Conservation (phyloP, 2,888 invertebrate species). For the Nomada fucata region DNA sequence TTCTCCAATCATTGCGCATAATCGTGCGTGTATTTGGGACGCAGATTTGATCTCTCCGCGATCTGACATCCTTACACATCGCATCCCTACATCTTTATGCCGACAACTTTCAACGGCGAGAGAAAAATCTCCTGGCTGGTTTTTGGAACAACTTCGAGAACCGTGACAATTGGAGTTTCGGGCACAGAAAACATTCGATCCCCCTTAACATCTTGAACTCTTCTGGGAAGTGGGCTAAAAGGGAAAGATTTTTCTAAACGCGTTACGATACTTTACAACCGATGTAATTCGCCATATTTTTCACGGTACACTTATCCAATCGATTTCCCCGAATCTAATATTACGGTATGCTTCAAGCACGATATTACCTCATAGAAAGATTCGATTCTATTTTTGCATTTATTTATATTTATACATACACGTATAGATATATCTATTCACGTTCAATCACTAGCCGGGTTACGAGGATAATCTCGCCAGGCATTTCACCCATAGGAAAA, state of each 20-base stretch:
- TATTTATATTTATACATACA: too few relatives aligned
- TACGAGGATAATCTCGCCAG: slow-evolving; percentile 43
- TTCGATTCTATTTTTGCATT: too few relatives aligned
- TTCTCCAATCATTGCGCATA: background rate
- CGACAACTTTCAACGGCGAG: background rate
- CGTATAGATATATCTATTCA: slow-evolving; percentile 68
- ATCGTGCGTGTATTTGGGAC: background rate
- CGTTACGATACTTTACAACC: background rate
- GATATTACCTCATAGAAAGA: background rate
- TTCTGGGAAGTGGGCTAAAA: slow-evolving; percentile 11
- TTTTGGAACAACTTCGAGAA: background rate
- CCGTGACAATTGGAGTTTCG: background rate
- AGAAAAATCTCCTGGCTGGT: background rate
- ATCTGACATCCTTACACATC: background rate
- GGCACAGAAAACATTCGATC: slow-evolving; percentile 11
- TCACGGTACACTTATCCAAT: too few relatives aligned
- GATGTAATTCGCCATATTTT: slow-evolving; percentile 1
- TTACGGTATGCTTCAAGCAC: background rate
- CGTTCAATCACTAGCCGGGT: slow-evolving; percentile 69
- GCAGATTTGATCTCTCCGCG: background rate
- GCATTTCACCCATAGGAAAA: slow-evolving; percentile 22
- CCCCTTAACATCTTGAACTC: slow-evolving; percentile 60
- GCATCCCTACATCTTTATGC: background rate
- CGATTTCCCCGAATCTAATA: too few relatives aligned
- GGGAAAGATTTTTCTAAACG: slow-evolving; percentile 11